Conservation (phyloP, 2,888 invertebrate genomes). For the Ochropleura plecta region DNA sequence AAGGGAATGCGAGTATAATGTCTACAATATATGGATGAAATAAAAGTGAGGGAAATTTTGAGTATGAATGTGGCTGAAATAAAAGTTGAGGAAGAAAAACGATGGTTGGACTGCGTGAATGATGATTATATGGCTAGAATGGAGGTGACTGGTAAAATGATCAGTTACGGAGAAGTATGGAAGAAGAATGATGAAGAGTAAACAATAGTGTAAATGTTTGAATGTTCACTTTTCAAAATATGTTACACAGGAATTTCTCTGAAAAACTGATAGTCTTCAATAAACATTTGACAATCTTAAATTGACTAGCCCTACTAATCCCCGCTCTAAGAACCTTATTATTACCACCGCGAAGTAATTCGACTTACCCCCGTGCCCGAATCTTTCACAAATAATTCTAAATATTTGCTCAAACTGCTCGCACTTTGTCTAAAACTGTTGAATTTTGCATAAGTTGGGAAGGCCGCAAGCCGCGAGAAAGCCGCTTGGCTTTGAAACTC, state of each 20-base stretch:
- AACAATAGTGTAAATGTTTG: background rate
- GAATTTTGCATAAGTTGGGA: conserved; percentile 57
- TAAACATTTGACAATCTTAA: background rate
- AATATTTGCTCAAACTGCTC: conserved; percentile 47
- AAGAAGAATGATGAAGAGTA: background rate
- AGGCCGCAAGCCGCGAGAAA: conserved; percentile 35
- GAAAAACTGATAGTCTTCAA: background rate
- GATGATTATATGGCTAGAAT: no score
- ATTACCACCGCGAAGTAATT: conserved; percentile 8
- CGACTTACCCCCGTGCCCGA: background rate
- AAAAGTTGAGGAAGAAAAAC: no score
- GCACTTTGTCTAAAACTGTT: conserved; percentile 54
- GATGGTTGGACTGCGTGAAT: no score
- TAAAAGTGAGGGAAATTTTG: no score
- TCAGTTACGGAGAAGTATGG: no score
- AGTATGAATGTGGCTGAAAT: no score
- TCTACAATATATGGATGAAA: no score
- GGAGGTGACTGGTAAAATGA: no score
- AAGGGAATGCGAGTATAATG: background rate
- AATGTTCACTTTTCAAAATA: background rate
- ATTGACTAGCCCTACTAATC: conserved; percentile 11
- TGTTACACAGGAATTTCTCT: background rate
- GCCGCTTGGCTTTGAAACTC: conserved; percentile 34
- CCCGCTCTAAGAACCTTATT: conserved; percentile 8
- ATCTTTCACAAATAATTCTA: conserved; percentile 49